Evolutionary conservation across 2,797 vertebrate species (phyloP), one percentile per base, ranked within the genome.

Genomic region (Sebastes hopkinsi): DNA sequence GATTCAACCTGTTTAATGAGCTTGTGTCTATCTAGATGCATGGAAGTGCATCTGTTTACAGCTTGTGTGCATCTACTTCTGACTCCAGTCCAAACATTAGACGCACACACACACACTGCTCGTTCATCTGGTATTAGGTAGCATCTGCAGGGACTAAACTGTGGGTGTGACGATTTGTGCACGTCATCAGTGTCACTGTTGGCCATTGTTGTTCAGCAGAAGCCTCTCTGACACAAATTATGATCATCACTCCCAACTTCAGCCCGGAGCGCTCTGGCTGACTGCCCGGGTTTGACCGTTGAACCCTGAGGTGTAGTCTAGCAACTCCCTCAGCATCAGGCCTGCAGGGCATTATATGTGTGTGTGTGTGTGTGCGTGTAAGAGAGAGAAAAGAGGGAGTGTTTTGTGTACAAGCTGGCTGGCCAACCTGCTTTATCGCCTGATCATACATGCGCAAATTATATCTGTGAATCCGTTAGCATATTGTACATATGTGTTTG

Each of bases 231-330:
- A 83, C 81, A 81, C 74, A 77, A 80, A 85, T 77, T 81, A 79
- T 79, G 81, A 83, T 83, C 54, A 85, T 72, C 60, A 64, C 78
- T 84, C 16, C 65, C 38, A 62, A 78, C 75, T 75, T 84, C 62
- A 83, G 81, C 85, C 81, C 1, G 12, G 34, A 78, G 85, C 83
- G 4, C 70, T 85, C 59, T 83, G 75, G 88, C 66, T 89, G 75
- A 82, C 82, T 88, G 80, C 75, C 81, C 69, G 77, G 68, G 59
- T 81, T 88, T 92, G 87, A 91, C 85, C 68, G 69, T 71, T 87
- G 79, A 89, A 84, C 87, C 88, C 83, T 13, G 81, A 91, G 86
- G 87, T 88, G 87, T 64, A 78, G 79, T 80, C 72, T 54, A 68
- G 81, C 77, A 68, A 59, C 77, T 83, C 69, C 67, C 70, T 72